Conservation (phyloP, 1,140 invertebrate genomes). For the Drosophila albomicans region DNA sequence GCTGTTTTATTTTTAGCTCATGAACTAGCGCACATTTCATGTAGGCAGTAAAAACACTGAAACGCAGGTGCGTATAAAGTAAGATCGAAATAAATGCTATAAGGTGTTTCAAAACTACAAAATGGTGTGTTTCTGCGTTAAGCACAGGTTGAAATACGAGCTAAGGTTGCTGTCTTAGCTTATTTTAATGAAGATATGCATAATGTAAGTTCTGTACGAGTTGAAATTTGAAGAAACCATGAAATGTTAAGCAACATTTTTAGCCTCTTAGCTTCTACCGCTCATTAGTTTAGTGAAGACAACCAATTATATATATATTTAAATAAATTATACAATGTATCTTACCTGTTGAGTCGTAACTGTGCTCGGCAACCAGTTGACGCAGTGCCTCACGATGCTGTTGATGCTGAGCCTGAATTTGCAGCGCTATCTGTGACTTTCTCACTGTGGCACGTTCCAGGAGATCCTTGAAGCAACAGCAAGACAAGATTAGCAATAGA, state of each 20-base stretch:
- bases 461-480: conserved; percentile 68
- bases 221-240: too few relatives aligned
- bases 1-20: conserved; percentile 65
- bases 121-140: too few relatives aligned
- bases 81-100: neutral
- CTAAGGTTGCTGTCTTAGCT: too few relatives aligned
- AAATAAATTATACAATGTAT: conserved; percentile 1
- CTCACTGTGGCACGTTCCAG: conserved; percentile 55
- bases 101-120: too few relatives aligned
- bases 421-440: conserved; percentile 25
- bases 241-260: too few relatives aligned
- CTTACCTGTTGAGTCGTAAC: conserved; percentile 67
- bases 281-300: too few relatives aligned
- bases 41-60: conserved; percentile 30
- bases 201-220: too few relatives aligned
- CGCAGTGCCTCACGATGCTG: conserved; percentile 60
- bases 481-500: conserved; percentile 55
- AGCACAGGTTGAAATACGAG: too few relatives aligned
- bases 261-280: too few relatives aligned
- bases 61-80: conserved; percentile 52
- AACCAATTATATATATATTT: neutral
- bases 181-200: too few relatives aligned
- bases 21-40: conserved; percentile 72
- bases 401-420: conserved; percentile 42
- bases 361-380: conserved; percentile 65